A percentile compares a stretch with the other conserved stretches of the same genome.
phyloP scores from a whole-genome alignment of 2,113 vertebrate species.

The Pardalotus punctatus region DNA sequence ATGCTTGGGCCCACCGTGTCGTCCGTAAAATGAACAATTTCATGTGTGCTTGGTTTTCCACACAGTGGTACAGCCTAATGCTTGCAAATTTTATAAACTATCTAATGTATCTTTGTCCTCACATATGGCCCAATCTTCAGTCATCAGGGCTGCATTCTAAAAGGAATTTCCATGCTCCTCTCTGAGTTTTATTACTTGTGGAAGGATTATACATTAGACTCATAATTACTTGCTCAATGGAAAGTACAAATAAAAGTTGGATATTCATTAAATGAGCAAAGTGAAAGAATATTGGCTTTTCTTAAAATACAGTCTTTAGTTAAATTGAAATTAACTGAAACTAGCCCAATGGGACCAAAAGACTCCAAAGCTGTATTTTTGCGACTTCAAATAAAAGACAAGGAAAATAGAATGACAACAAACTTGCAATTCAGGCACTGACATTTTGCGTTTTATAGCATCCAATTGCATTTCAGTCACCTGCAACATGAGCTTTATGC shows the following conservation, averaged over 20 bases:
- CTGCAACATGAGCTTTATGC: background rate
- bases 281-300: constrained; percentile 8
- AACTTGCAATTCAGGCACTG: background rate
- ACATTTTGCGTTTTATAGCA: background rate
- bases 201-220: background rate
- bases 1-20: background rate
- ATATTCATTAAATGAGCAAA: constrained; percentile 8
- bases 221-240: constrained; percentile 24
- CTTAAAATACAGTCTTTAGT: constrained; percentile 40
- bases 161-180: background rate
- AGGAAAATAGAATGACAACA: constrained; percentile 17
- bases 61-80: background rate
- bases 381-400: constrained; percentile 52
- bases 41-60: background rate
- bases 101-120: background rate
- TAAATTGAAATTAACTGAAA: constrained; percentile 61
- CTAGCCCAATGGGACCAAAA: background rate
- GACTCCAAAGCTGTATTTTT: constrained; percentile 55
- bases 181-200: background rate
- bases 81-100: background rate
- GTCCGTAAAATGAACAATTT: background rate
- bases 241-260: constrained; percentile 4
- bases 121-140: background rate
- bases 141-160: background rate
- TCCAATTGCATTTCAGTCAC: constrained; percentile 6